Evolutionary conservation across 2,797 vertebrate species (phyloP).

Genomic region (Gallinago nigripennis): DNA sequence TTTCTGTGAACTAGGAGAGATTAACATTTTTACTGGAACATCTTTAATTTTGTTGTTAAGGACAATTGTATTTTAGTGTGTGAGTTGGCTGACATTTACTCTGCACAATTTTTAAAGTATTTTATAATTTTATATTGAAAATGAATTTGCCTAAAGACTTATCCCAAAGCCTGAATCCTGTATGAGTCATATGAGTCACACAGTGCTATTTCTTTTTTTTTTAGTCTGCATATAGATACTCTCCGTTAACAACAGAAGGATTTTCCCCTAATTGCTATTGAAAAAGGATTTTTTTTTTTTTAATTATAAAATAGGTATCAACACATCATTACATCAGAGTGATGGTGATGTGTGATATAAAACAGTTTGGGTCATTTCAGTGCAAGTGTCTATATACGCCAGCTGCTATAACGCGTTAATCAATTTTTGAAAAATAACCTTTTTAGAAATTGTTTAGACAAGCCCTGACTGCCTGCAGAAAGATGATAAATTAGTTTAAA

Average conservation of each 20-base stretch:
- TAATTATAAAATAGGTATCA: background rate
- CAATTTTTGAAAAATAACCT: background rate
- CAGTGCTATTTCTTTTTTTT: background rate
- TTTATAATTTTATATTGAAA: background rate
- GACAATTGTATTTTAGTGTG: background rate
- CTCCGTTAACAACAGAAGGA: background rate
- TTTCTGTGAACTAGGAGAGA: background rate
- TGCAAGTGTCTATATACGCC: background rate
- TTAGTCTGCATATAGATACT: background rate
- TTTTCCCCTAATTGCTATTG: background rate
- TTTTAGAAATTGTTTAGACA: background rate
- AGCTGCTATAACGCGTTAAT: background rate
- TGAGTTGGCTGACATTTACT: background rate
- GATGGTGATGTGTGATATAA: background rate
- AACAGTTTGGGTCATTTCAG: background rate
- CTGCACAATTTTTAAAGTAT: background rate
- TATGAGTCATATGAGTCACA: background rate
- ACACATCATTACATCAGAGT: background rate
- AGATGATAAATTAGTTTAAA: conserved; percentile 21
- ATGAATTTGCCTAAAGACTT: background rate
- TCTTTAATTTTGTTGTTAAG: background rate
- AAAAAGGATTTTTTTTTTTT: background rate
- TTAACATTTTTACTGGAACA: background rate
- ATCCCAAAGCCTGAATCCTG: background rate
- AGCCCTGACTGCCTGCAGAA: background rate